A percentile compares a stretch with the other conserved stretches of the same genome.
Evolutionary conservation across 2,797 vertebrate genomes (phyloP).

Genomic region (Channa striata): DNA sequence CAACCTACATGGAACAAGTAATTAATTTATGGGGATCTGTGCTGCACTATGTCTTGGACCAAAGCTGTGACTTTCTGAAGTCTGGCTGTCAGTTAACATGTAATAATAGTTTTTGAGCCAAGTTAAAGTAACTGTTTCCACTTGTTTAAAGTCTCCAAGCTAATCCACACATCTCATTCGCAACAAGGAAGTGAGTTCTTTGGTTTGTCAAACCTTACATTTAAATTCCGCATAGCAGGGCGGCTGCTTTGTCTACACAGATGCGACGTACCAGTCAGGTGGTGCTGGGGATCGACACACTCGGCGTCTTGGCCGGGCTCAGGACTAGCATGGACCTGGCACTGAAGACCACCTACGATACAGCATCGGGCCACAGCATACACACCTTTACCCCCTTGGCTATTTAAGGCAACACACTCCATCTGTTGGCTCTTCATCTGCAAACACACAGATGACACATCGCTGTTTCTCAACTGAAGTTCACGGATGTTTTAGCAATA

Average conservation of each 20-base stretch:
- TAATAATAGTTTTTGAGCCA: neutral
- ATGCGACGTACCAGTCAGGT: slow-evolving; percentile 85
- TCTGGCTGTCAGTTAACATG: neutral
- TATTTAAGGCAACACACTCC: slow-evolving; percentile 83
- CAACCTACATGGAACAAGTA: neutral
- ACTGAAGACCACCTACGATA: slow-evolving; percentile 75
- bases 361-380: slow-evolving; percentile 90
- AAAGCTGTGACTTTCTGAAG: too few species aligned
- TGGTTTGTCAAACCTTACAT: neutral
- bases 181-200: neutral
- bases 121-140: neutral
- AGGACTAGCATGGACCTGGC: slow-evolving; percentile 67
- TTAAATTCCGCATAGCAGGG: too few species aligned
- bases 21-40: neutral
- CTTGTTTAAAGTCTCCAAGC: too few species aligned
- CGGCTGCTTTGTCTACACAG: neutral
- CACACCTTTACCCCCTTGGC: slow-evolving; percentile 79
- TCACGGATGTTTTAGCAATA: neutral
- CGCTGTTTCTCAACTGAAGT: neutral
- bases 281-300: slow-evolving; percentile 75
- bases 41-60: neutral
- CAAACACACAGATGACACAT: neutral
- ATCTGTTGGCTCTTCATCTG: slow-evolving; percentile 79
- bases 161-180: neutral
- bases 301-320: slow-evolving; percentile 55